phyloP scores from a whole-genome alignment of 2,797 vertebrate species.

The Vultur gryphus region DNA sequence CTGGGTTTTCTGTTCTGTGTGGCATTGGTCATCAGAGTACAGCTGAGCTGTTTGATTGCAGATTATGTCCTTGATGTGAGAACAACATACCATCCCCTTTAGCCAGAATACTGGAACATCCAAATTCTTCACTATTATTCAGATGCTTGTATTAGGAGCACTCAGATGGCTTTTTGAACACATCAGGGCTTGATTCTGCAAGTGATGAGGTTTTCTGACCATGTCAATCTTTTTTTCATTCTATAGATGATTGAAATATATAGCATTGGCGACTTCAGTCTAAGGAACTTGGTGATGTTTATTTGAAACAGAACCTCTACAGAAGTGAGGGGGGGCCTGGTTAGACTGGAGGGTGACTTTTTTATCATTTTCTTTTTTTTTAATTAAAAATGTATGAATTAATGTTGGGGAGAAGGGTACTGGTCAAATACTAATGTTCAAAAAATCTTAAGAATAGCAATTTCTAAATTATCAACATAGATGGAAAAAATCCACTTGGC shows the following conservation, averaged over 20 bases:
- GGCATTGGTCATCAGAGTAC: neutral
- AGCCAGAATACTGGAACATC: neutral
- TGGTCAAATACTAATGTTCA: neutral
- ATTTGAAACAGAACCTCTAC: neutral
- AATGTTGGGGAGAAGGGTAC: neutral
- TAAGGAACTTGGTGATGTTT: neutral
- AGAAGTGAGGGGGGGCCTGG: rapidly evolving
- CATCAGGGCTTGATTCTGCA: neutral
- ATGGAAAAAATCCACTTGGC: neutral
- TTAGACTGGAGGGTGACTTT: neutral
- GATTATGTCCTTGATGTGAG: neutral
- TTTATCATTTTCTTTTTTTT: neutral
- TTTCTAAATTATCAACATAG: neutral
- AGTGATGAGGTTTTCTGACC: neutral
- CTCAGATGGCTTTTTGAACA: neutral
- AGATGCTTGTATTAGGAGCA: neutral
- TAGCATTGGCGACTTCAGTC: neutral
- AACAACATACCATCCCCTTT: neutral
- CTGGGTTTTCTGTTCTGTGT: neutral
- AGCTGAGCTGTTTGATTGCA: neutral
- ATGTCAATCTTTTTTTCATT: neutral
- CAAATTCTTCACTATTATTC: neutral
- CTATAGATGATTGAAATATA: neutral
- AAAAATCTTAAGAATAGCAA: neutral
- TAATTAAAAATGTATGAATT: neutral